These are phyloP conservation scores for Theonella swinhoei DNA, from an alignment of 37 sponge, comb jelly and placozoan species.

Conservation along the genomic window DNA sequence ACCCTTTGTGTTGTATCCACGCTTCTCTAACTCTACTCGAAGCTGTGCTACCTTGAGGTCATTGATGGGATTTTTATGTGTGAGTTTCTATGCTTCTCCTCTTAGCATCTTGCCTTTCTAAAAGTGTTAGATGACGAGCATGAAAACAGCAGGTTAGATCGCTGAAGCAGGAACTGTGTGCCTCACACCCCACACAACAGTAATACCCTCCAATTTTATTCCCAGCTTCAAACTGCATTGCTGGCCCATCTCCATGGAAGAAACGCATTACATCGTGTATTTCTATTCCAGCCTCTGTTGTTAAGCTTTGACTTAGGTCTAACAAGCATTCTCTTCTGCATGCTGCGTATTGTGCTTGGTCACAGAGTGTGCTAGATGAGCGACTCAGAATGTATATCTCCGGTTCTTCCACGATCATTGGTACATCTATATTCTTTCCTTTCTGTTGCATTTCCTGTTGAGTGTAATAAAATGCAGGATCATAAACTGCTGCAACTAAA, in stretches of 20 bases:
- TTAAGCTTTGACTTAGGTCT: background rate
- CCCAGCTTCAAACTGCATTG: constrained; percentile 32
- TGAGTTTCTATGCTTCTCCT: background rate
- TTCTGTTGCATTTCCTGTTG: constrained; percentile 1
- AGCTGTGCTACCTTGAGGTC: constrained; percentile 17
- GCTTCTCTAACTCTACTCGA: constrained; percentile 3
- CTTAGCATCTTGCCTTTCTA: background rate
- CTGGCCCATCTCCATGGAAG: constrained; percentile 40
- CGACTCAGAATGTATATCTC: constrained; percentile 16
- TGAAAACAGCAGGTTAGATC: constrained; percentile 3
- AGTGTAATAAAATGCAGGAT: constrained; percentile 18
- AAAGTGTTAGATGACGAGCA: background rate
- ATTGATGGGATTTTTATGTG: background rate
- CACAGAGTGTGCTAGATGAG: background rate
- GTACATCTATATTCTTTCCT: constrained; percentile 18
- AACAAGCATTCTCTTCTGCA: constrained; percentile 8
- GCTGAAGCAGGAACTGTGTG: constrained; percentile 5
- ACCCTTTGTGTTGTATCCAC: background rate
- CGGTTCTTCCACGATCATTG: constrained; percentile 12
- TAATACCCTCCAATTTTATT: constrained; percentile 24
- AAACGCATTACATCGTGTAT: constrained; percentile 20
- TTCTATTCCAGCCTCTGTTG: background rate
- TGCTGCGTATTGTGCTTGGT: background rate
- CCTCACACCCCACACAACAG: constrained; percentile 28
- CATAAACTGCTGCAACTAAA: constrained; percentile 20